phyloP scores from a whole-genome alignment of 2,888 invertebrate genomes.

The Tinea trinotella region DNA sequence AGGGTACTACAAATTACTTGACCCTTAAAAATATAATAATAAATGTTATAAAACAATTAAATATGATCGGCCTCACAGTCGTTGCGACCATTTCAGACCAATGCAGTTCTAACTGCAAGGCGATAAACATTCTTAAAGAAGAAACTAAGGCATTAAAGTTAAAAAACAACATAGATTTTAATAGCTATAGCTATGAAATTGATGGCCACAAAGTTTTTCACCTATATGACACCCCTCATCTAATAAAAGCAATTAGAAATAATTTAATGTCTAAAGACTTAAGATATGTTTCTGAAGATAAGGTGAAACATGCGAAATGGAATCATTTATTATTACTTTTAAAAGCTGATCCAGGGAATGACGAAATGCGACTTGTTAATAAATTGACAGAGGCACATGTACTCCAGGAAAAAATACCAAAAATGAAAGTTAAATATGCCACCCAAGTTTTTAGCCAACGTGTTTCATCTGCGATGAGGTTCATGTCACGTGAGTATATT shows the following conservation, averaged over 20 bases:
- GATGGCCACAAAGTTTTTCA: constrained; percentile 21
- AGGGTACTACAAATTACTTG: constrained; percentile 17
- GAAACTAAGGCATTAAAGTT: neutral
- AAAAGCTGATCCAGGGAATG: constrained; percentile 20
- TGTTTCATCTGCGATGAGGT: constrained; percentile 22
- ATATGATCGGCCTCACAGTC: neutral
- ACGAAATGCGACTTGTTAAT: constrained; percentile 22
- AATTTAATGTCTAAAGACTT: constrained; percentile 22
- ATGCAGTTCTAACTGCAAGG: neutral
- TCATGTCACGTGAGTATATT: constrained; percentile 4
- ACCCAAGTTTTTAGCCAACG: constrained; percentile 31
- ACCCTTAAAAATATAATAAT: neutral
- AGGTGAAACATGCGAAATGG: constrained; percentile 27
- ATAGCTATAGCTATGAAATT: constrained; percentile 16
- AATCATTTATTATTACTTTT: constrained; percentile 26
- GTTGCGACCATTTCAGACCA: neutral
- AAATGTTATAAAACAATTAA: neutral
- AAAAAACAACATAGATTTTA: neutral
- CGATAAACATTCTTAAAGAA: neutral
- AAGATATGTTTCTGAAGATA: constrained; percentile 18
- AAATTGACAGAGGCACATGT: constrained; percentile 23
- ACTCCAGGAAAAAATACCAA: constrained; percentile 7
- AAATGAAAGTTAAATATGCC: constrained; percentile 25
- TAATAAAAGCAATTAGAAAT: constrained; percentile 24
- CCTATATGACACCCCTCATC: constrained; percentile 24